These are phyloP conservation scores for Erythrolamprus reginae DNA, from an alignment of 2,113 vertebrate genomes.

Conservation along the genomic window DNA sequence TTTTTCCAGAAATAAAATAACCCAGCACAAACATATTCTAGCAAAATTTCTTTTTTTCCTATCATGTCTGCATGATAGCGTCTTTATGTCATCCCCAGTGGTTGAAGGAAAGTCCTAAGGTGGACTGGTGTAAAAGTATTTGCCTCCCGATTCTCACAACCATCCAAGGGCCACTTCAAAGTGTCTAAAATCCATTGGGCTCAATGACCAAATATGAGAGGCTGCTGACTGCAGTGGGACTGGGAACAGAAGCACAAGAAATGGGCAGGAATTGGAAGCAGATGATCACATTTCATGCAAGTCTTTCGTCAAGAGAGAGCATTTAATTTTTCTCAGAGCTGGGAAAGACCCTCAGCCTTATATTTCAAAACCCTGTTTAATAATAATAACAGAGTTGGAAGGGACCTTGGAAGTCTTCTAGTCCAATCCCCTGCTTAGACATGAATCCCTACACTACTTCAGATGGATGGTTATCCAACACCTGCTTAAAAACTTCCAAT, in stretches of 20 bases:
- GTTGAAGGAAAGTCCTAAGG: neutral
- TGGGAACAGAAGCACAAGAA: neutral
- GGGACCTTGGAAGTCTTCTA: no score
- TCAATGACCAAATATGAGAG: neutral
- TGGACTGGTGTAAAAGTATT: neutral
- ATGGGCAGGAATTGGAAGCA: neutral
- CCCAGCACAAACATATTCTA: no score
- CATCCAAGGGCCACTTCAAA: neutral
- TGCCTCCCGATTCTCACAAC: neutral
- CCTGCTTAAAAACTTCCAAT: no score
- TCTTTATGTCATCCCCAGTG: neutral
- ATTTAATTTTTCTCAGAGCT: neutral
- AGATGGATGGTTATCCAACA: no score
- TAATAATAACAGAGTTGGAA: no score
- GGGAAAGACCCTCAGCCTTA: neutral
- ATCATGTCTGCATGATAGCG: no score
- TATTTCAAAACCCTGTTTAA: neutral
- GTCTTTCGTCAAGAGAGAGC: neutral
- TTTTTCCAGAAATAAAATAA: no score
- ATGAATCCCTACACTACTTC: no score
- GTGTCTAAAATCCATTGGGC: neutral
- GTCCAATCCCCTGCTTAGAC: no score
- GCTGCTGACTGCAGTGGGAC: neutral
- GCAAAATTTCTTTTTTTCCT: no score
- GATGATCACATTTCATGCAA: neutral